phyloP scores from a whole-genome alignment of 1,140 invertebrate genomes.

The Drosophila bocki region DNA sequence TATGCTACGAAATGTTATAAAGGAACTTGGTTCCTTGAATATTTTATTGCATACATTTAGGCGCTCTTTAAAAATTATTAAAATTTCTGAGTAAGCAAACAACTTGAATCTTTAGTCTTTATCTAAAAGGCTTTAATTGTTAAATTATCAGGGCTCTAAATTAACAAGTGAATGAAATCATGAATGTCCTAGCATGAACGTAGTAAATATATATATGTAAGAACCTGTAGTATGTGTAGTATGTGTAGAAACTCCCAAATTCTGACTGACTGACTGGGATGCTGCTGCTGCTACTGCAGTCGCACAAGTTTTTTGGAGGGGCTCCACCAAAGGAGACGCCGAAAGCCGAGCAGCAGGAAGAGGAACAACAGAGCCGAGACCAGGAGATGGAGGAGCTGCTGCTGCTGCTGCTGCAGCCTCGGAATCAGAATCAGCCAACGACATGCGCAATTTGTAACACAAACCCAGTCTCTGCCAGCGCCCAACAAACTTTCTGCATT shows the following conservation, averaged over 20 bases:
- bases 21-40: too few species aligned
- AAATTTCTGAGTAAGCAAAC: too few species aligned
- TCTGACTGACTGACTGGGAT: constrained; percentile 34
- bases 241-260: constrained; percentile 45
- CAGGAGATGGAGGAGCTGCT: constrained; percentile 24
- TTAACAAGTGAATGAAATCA: background rate
- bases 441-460: constrained; percentile 85
- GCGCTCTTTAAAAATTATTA: too few species aligned
- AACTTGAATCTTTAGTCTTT: too few species aligned
- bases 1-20: background rate
- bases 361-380: constrained; percentile 1
- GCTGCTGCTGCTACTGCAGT: constrained; percentile 10
- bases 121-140: background rate
- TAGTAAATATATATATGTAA: constrained; percentile 31
- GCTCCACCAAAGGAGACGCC: constrained; percentile 15
- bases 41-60: too few species aligned
- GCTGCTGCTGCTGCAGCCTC: constrained; percentile 28
- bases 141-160: too few species aligned
- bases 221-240: constrained; percentile 37
- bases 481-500: constrained; percentile 67
- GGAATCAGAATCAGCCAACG: constrained; percentile 62
- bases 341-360: constrained; percentile 1
- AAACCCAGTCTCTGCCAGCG: constrained; percentile 84
- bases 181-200: constrained; percentile 35
- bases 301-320: constrained; percentile 5